Base-by-base conservation (phyloP, 2,113 vertebrate species). In the Parotia lawesii region DNA sequence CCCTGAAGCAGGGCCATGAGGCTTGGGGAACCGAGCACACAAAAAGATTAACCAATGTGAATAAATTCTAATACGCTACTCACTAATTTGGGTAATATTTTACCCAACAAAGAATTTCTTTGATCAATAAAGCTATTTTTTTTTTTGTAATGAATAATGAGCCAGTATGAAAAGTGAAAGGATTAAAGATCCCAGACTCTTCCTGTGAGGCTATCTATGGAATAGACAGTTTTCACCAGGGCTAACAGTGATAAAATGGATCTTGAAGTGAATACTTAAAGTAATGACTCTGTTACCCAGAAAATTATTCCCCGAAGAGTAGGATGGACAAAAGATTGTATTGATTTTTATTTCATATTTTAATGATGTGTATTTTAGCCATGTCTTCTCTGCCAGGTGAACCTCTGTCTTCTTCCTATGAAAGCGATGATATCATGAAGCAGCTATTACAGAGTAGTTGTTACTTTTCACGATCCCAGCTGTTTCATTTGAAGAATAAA, bases 401-500 rank as follows among this genome's bases (percentile, higher is more conserved):
- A 67, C 54, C 11, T 82, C 83, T 61, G 27, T 78, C 33, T 73
- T 87, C 60, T 69, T 95, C 65, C 37, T 65, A 14, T 33, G 69
- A 90, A 77, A 76, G 10, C 6, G 1, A 12, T 76, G 80, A 76
- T 85, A 88, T 71, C 62, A 44, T 44, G 44, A 21, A 80, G 64
- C 40, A 77, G 65, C 56, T 76, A 44, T 87, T 80, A 72, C 25
- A 44, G 37, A 64, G 53, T 62, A 44, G 42, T 42, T 71, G 62
- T 53, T 87, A 85, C 28, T 85, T 91, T 89, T 85, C 60, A 69
- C 13, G 5, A 73, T 81, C 73, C 93, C 95, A 91, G 86, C 92
- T 96, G 90, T 80, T 90, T 89, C 71, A 72, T 60, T 83, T 73
- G 80, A 69, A 89, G 60, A 93, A 79, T 69, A 94, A 84, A 96